Evolutionary conservation across 2,113 vertebrate genomes (phyloP).

Genomic region (Atlantisia rogersi): DNA sequence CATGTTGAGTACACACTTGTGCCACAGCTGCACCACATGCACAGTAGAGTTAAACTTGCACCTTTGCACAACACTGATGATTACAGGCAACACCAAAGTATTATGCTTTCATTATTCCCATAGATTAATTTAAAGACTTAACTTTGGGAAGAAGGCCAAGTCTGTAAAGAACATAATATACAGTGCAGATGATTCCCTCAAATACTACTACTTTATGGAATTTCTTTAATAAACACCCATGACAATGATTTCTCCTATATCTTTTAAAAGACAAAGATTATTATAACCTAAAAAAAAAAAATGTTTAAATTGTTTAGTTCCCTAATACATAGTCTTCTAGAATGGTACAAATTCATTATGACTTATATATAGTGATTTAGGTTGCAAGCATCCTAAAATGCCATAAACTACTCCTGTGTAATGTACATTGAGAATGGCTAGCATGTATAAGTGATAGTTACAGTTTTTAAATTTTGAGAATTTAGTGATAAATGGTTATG

Average conservation of each 20-base stretch:
- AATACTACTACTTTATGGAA: background rate
- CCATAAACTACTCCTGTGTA: background rate
- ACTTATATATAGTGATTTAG: background rate
- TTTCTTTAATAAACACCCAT: background rate
- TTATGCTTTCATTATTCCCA: background rate
- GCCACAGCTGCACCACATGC: background rate
- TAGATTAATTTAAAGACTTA: background rate
- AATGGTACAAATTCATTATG: background rate
- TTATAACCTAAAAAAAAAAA: background rate
- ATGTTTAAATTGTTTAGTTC: background rate
- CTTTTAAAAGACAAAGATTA: background rate
- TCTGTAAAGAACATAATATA: background rate
- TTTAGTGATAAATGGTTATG: constrained; percentile 65
- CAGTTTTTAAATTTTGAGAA: constrained; percentile 39
- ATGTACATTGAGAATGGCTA: background rate
- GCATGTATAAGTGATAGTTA: background rate
- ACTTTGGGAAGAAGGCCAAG: background rate
- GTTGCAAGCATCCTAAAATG: constrained; percentile 24
- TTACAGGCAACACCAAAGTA: background rate
- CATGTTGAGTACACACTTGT: accelerated
- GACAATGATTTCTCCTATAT: background rate
- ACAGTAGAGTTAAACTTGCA: background rate
- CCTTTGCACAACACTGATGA: background rate
- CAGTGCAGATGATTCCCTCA: background rate
- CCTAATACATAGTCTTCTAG: background rate